Evolutionary conservation across 2,113 vertebrate genomes (phyloP), one percentile per base, ranked within the genome.

Genomic region (Eretmochelys imbricata): DNA sequence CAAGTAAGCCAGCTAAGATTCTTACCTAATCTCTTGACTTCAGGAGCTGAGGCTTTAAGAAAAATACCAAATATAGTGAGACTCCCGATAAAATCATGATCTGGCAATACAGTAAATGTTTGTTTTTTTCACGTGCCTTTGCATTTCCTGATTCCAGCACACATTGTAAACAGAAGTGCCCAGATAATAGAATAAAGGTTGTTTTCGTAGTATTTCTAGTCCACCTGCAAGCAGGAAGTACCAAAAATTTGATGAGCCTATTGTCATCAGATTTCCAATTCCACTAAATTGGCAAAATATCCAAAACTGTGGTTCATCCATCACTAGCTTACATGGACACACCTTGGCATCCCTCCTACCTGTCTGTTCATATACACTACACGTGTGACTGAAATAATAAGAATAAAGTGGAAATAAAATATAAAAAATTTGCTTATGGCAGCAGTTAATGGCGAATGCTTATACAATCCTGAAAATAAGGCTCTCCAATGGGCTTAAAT

Each of bases 221-320:
- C 51, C 84, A 11, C 82, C 90, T 89, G 4, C n/a, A 88, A 4
- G 46, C 49, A 6, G 85, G 51, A 50, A 11, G 5, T 10, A 93
- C 27, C 27, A 93, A 84, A 96, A 95, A 80, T 22, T 10, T 59
- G 25, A 27, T 69, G 0, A 85, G 93, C 93, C 91, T 95, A 94
- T 89, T 90, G 82, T 20, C 94, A 95, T 96, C 88, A 96, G 88
- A 96, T 96, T 93, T 90, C 91, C 29, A 96, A 96, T 97, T 97
- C 80, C 87, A 96, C 96, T 97, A 94, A 94, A 87, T 93, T 89
- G 80, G 29, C 95, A 51, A 95, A 97, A 95, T 85, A 51, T n/a
- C 93, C 85, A 94, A 96, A 96, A 96, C 93, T 94, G 96, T 95
- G 87, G 88, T 80, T 82, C 49, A 85, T 91, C 82, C 8, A 59